A percentile compares a stretch with the other conserved stretches of the same genome.
Evolutionary conservation across 2,888 invertebrate genomes (phyloP).

Genomic region (Latrodectus elegans): DNA sequence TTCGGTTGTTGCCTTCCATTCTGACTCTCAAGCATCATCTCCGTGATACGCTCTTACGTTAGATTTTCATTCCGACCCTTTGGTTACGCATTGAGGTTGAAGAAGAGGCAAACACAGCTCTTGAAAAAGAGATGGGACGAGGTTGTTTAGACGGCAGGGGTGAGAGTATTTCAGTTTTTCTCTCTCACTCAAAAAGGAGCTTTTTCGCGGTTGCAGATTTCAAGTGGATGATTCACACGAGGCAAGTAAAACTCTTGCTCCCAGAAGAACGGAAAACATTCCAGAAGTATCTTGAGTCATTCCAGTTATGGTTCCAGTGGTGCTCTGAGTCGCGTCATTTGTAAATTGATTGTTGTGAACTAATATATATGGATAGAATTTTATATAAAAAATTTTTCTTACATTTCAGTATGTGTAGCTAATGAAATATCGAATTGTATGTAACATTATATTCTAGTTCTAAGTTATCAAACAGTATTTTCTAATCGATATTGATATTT

Average conservation of each 20-base stretch:
- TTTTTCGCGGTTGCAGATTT: constrained; percentile 34
- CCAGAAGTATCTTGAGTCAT: constrained; percentile 3
- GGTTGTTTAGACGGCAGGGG: background rate
- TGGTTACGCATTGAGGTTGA: background rate
- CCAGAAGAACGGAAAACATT: background rate
- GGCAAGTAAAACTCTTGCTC: constrained; percentile 9
- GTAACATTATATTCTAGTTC: no score
- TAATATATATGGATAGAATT: no score
- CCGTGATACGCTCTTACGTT: background rate
- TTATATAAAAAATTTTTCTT: no score
- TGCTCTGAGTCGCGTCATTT: no score
- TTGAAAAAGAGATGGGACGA: background rate
- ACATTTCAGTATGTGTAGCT: no score
- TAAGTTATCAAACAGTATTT: no score
- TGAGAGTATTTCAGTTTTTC: background rate
- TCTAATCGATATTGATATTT: no score
- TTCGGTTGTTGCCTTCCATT: no score
- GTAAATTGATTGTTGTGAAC: no score
- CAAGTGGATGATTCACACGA: constrained; percentile 47
- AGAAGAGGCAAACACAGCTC: background rate
- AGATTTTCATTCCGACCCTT: background rate
- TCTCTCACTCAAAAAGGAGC: background rate
- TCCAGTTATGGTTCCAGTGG: background rate
- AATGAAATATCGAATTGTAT: no score
- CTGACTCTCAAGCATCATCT: background rate